These are phyloP conservation scores for Eudemis profundana DNA, from an alignment of 2,888 invertebrate genomes.

Conservation along the genomic window DNA sequence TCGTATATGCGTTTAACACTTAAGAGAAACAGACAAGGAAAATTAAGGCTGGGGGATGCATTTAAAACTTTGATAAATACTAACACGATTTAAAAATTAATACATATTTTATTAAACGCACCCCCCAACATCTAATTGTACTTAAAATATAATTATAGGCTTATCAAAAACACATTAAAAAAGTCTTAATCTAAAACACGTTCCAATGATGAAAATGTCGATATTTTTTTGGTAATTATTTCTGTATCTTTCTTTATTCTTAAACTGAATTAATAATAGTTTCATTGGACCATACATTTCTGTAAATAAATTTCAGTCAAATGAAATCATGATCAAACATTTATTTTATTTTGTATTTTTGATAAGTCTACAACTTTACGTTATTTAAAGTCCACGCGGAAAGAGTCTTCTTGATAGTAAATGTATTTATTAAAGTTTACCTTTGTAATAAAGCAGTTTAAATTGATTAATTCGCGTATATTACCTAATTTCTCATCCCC, in stretches of 20 bases:
- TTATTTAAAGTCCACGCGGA: neutral
- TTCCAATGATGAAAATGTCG: neutral
- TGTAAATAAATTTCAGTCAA: neutral
- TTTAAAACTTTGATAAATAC: conserved; percentile 21
- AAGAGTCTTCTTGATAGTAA: neutral
- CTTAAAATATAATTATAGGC: conserved; percentile 23
- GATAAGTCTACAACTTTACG: conserved; percentile 9
- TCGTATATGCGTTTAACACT: no score
- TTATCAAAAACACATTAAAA: conserved; percentile 25
- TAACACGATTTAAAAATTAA: conserved; percentile 14
- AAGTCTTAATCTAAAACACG: neutral
- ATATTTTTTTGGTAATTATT: no score
- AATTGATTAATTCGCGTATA: no score
- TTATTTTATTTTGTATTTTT: conserved; percentile 11
- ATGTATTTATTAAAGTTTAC: no score
- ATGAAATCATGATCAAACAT: neutral
- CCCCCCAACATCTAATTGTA: conserved; percentile 23
- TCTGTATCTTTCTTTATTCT: no score
- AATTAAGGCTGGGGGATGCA: conserved; percentile 4
- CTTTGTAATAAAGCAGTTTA: no score
- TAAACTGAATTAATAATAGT: no score
- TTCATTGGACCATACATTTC: no score
- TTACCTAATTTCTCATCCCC: no score
- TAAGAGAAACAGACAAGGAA: conserved; percentile 15
- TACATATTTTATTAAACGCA: conserved; percentile 20